These are phyloP conservation scores for Machimus atricapillus DNA, from an alignment of 2,888 invertebrate genomes.

Conservation along the genomic window DNA sequence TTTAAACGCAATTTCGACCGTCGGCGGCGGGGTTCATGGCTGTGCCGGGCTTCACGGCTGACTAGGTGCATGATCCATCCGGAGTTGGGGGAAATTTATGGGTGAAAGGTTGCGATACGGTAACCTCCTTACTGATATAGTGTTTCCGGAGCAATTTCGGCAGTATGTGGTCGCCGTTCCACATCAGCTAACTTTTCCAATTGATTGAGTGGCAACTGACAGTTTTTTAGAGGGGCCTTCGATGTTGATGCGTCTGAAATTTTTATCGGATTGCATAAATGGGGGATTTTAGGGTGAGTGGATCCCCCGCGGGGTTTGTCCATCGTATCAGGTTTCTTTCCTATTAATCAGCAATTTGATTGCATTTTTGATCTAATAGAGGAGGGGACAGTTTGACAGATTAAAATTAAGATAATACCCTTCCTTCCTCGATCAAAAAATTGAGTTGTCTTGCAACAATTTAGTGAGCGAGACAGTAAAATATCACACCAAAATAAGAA, in stretches of 20 bases:
- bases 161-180: not conserved
- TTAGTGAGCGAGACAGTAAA: too few species aligned
- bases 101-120: not conserved
- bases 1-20: not conserved
- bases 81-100: not conserved
- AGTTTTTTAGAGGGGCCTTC: not conserved
- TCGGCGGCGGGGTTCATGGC: not conserved
- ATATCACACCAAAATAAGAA: too few species aligned
- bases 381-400: not conserved
- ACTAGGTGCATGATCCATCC: not conserved
- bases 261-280: not conserved
- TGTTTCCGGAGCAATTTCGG: not conserved
- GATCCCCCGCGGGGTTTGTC: not conserved
- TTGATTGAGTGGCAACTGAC: not conserved
- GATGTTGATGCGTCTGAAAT: not conserved
- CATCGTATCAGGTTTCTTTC: not conserved
- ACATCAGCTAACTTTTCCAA: not conserved
- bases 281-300: not conserved
- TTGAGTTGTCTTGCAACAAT: too few species aligned
- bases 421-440: not conserved
- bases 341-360: not conserved
- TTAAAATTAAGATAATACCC: not conserved
- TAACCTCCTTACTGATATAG: not conserved
- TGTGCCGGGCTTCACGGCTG: not conserved
- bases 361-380: not conserved